Evolutionary conservation across 2,113 vertebrate species (phyloP), one percentile per base, ranked within the genome.

Genomic region (Ciconia boyciana): DNA sequence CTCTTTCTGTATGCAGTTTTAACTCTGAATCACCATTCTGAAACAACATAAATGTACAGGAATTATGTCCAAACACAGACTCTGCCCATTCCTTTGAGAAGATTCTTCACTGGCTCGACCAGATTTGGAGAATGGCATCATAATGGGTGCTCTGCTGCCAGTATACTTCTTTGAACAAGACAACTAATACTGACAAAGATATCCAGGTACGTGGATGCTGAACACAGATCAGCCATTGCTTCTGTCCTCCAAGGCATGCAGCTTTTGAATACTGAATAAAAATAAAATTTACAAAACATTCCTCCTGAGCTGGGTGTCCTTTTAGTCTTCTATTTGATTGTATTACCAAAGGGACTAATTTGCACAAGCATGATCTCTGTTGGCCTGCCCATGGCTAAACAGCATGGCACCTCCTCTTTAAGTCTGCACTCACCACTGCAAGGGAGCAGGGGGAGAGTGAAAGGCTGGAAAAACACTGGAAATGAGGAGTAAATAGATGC

Each of bases 331-430:
- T 52, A 20, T 65, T 18, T 28, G 25, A 48, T 43, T 85, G 17
- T 46, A 8, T n/a, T 66, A 58, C 34, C 43, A 64, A 58, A 79
- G 44, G 26, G 15, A 49, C 39, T 75, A 6, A 75, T 79, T 90
- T 61, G 24, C 15, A 1, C 0, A 0, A 13, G 18, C 1, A 1
- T 78, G 36, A 5, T 12, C 32, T 75, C 61, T 71, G 62, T 15
- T n/a, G 18, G 39, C 34, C 57, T 80, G 51, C 26, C n/a, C 44
- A 1, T 13, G 21, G 24, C 13, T 64, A 48, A 51, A 48, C 13
- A 48, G 62, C 1, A 0, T 10, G 34, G 18, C 36, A 66, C 6
- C 48, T 32, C 17, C 19, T 75, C 18, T 62, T 49, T 39, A 48
- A 70, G 16, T n/a, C 70, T 74, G 7, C 2, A 25, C 2, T 16